Evolutionary conservation across 2,797 vertebrate genomes (phyloP).

Genomic region (Hoplostethus mediterraneus): DNA sequence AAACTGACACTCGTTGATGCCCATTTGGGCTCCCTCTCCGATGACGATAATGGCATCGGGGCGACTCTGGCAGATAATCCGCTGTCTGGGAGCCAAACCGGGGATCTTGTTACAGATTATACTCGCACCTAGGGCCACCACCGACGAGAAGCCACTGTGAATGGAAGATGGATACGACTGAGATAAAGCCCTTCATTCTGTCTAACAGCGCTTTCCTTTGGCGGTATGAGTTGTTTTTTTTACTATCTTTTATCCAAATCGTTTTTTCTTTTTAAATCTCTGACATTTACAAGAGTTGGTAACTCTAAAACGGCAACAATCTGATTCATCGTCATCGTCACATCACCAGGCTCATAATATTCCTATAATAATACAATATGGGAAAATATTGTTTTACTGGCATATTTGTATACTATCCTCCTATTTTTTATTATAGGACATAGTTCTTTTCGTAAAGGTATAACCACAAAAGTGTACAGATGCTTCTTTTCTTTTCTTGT

Average conservation of each 20-base stretch:
- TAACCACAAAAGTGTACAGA: too few relatives aligned
- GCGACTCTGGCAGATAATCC: conserved; percentile 98
- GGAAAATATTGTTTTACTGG: too few relatives aligned
- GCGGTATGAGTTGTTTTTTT: too few relatives aligned
- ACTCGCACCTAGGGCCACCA: conserved; percentile 97
- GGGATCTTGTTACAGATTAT: conserved; percentile 99
- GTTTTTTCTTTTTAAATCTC: too few relatives aligned
- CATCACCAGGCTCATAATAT: too few relatives aligned
- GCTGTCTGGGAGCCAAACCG: conserved; percentile 95
- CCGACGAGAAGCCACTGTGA: conserved; percentile 95
- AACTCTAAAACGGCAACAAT: neutral
- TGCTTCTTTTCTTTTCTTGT: too few relatives aligned
- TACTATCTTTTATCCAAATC: neutral
- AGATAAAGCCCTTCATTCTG: conserved; percentile 22
- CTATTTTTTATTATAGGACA: too few relatives aligned
- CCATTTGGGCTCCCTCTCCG: conserved; percentile 98
- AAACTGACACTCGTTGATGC: conserved; percentile 98
- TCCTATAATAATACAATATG: too few relatives aligned
- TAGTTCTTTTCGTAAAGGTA: too few relatives aligned
- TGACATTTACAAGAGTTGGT: neutral
- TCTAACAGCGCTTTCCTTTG: neutral
- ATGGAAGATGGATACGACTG: conserved; percentile 60
- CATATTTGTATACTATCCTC: too few relatives aligned
- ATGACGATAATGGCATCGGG: conserved; percentile 99
- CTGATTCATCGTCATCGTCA: neutral